Evolutionary conservation across 92 coral and sea anemone species (phyloP).

Genomic region (Chrysogorgia sp.): DNA sequence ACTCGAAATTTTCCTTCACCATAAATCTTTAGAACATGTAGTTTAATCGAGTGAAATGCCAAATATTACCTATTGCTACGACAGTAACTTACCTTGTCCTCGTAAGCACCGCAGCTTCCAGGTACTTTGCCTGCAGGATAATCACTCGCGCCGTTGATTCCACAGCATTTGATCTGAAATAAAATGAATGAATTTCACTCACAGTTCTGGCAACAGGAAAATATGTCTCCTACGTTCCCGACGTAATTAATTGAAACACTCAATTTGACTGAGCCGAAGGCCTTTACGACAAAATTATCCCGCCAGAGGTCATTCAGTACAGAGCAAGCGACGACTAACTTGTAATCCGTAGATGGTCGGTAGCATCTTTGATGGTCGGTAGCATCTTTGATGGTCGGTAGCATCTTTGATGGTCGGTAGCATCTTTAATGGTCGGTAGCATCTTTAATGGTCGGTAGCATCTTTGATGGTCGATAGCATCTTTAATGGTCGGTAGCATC

Average conservation of each 20-base stretch:
- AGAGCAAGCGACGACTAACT: neutral
- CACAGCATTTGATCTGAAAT: constrained; percentile 78
- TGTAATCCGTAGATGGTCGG: no score
- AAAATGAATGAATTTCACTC: constrained; percentile 13
- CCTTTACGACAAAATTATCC: no score
- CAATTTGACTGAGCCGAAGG: neutral
- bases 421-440: no score
- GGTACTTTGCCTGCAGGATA: constrained; percentile 5
- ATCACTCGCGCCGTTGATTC: constrained; percentile 50
- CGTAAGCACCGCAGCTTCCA: neutral
- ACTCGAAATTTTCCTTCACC: no score
- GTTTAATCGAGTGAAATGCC: no score
- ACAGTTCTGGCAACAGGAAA: neutral
- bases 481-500: no score
- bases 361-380: no score
- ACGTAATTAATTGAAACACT: neutral
- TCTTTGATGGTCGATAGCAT: no score
- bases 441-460: no score
- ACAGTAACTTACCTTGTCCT: neutral
- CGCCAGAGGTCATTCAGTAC: neutral
- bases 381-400: no score
- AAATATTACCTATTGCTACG: neutral
- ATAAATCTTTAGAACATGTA: no score
- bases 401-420: no score
- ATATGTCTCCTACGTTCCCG: neutral